Conservation (phyloP, 2,113 vertebrate species). For the Scatophagus argus region DNA sequence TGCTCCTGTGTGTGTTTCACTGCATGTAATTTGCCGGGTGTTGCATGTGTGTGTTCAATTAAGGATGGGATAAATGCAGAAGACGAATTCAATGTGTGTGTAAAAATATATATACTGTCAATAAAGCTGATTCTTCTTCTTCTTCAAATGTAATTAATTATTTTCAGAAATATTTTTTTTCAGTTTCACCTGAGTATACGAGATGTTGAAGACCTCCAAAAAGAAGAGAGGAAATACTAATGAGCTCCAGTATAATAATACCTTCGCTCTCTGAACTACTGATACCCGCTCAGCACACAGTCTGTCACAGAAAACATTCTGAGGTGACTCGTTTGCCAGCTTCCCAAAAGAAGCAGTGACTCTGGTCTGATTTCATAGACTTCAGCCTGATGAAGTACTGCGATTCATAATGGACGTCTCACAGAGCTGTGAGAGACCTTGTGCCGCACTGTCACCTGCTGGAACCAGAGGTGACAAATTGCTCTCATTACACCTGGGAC, state of each 20-base stretch:
- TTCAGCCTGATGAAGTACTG: conserved; percentile 33
- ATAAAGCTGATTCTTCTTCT: too few species aligned
- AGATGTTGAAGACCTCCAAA: not conserved
- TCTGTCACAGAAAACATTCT: not conserved
- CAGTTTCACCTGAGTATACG: too few species aligned
- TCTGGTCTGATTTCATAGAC: conserved; percentile 46
- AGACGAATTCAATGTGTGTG: too few species aligned
- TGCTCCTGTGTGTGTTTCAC: too few species aligned
- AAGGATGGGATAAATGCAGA: too few species aligned
- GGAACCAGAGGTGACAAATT: conserved; percentile 79
- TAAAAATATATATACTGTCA: too few species aligned
- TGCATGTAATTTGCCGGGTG: too few species aligned
- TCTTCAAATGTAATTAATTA: too few species aligned
- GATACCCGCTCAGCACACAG: not conserved
- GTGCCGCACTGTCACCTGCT: conserved; percentile 67
- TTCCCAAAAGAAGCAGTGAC: not conserved
- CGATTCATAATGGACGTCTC: conserved; percentile 58
- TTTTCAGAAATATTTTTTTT: too few species aligned
- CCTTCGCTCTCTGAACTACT: not conserved
- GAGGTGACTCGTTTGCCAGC: not conserved
- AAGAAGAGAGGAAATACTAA: not conserved
- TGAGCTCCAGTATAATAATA: not conserved
- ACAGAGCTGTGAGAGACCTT: conserved; percentile 42
- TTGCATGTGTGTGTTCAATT: too few species aligned
- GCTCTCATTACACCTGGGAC: conserved; percentile 80